phyloP scores from a whole-genome alignment of 2,113 vertebrate species.

The Chinchilla lanigera region DNA sequence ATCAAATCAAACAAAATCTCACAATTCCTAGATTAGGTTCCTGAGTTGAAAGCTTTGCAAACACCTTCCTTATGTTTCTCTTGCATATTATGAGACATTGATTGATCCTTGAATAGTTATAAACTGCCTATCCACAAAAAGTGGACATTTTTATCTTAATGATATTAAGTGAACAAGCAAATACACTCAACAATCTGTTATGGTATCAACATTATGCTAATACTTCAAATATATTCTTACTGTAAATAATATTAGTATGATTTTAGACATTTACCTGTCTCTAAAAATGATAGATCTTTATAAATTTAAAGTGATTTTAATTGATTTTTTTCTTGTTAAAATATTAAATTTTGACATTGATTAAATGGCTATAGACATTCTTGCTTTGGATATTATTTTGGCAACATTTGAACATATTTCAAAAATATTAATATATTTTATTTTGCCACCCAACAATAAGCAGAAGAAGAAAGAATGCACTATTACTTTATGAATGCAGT shows the following conservation, averaged over 20 bases:
- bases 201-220: background rate
- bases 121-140: background rate
- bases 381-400: background rate
- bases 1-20: conserved; percentile 62
- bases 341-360: background rate
- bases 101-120: conserved; percentile 28
- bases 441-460: conserved; percentile 11
- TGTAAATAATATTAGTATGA: background rate
- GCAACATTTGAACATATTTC: conserved; percentile 11
- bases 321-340: conserved; percentile 7
- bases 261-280: background rate
- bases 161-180: background rate
- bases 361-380: background rate
- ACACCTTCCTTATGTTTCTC: background rate
- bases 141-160: conserved; percentile 14
- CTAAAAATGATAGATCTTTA: background rate
- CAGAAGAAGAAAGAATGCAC: background rate
- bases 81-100: background rate
- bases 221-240: background rate
- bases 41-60: background rate
- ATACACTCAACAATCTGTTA: background rate
- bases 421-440: background rate
- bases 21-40: conserved; percentile 15
- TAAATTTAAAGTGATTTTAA: background rate
- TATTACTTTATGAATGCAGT: background rate